Base-by-base conservation (phyloP, 2,113 vertebrate species). In the Nematolebias whitei region DNA sequence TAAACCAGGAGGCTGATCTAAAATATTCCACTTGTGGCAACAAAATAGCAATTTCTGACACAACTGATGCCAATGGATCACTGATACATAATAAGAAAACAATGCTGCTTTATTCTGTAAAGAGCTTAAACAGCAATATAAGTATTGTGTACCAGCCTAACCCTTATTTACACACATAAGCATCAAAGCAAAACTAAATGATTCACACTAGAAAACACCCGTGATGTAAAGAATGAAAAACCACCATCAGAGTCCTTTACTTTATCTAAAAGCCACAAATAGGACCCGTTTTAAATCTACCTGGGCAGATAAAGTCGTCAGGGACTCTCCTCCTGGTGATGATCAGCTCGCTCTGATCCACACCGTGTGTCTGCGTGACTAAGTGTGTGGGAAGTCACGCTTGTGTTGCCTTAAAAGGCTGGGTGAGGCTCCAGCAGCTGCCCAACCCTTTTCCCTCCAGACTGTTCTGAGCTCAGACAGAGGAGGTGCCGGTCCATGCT, bases 341-440 rank as follows among this genome's bases (percentile, higher is more conserved):
- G 67, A 74, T 75, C 64, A 32, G 29, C 43, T 63, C 63, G 78
- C 69, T 66, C 52, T 14, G 76, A 75, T 71, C 74, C 72, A 69
- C 56, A 60, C 64, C 1, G 58, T 68, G 39, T 24, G 56, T 49
- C n/a, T 44, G 58, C 43, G 51, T 86, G 77, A 87, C 68, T 82
- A 68, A 76, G 67, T 74, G 65, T 32, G 59, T 74, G 87, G 57
- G 82, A 89, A 87, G 68, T 45, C 54, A 10, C 57, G 32, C 35
- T 39, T 47, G 77, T 78, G 58, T 73, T 71, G 53, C 83, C 82
- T 87, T 84, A 80, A 63, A 83, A 76, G 85, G 73, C 61, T 71
- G 89, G 87, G 85, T 48, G 84, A 86, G 88, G 77, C 85, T 86
- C 51, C 74, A 24, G 41, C 75, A 60, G 71, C 50, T 45, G 87